Evolutionary conservation across 2,797 vertebrate genomes (phyloP).

Genomic region (Anisognathus igniventris): DNA sequence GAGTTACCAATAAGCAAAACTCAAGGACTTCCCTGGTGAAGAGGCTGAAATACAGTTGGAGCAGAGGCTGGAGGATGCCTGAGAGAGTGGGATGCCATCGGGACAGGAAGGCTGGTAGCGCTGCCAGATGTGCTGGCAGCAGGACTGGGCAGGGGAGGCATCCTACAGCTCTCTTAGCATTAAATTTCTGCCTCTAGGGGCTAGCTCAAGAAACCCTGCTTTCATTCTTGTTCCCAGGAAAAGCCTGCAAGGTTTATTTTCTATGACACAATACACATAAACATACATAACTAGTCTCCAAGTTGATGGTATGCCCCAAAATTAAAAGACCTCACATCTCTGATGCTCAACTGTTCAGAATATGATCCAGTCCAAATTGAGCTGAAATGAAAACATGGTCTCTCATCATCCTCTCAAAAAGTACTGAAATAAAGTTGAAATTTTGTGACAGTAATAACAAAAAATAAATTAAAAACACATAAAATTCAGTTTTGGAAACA

Average conservation of each 20-base stretch:
- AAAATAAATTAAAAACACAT: not conserved
- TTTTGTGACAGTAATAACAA: not conserved
- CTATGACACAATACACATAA: not conserved
- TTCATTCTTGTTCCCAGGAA: not conserved
- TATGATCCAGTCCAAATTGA: not conserved
- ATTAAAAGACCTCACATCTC: not conserved
- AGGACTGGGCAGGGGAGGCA: not conserved
- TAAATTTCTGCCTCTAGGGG: not conserved
- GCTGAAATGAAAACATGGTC: not conserved
- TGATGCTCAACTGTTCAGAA: not conserved
- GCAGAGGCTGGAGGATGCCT: not conserved
- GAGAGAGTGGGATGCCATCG: accelerated
- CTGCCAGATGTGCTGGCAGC: conserved; percentile 19
- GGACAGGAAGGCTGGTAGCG: not conserved
- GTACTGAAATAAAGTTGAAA: not conserved
- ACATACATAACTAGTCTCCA: not conserved
- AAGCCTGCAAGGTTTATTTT: not conserved
- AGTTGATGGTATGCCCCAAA: not conserved
- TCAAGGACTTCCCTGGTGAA: not conserved
- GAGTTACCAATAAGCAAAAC: not conserved
- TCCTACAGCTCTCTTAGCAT: not conserved
- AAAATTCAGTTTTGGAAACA: not conserved
- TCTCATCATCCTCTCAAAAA: not conserved
- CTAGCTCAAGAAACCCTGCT: not conserved
- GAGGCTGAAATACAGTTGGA: not conserved